Evolutionary conservation across 2,888 invertebrate species (phyloP).

Genomic region (Drosophila monieri): DNA sequence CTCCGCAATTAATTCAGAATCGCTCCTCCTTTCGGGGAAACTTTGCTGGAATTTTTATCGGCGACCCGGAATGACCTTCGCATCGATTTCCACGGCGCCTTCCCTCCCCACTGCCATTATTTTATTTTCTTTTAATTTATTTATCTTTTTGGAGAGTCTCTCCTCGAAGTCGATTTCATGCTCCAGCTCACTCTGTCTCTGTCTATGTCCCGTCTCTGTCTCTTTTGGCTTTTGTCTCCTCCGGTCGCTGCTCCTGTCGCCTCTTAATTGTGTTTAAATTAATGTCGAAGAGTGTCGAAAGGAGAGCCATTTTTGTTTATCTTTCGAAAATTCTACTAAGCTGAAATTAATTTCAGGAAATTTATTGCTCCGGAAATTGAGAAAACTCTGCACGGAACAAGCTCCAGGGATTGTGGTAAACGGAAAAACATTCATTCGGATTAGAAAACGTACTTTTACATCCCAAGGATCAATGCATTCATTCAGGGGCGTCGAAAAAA

Average conservation of each 20-base stretch:
- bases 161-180: slow-evolving; percentile 30
- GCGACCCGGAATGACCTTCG: slow-evolving; percentile 38
- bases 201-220: not conserved
- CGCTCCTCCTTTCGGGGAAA: slow-evolving; percentile 6
- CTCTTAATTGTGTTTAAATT: slow-evolving; percentile 46
- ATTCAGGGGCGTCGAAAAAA: not conserved
- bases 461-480: not conserved
- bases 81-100: slow-evolving; percentile 36
- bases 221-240: not conserved
- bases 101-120: not conserved
- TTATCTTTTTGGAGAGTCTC: slow-evolving; percentile 29
- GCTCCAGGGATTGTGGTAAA: not conserved
- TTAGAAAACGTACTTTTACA: not conserved
- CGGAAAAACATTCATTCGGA: not conserved
- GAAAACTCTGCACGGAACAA: slow-evolving; percentile 1
- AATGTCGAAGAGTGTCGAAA: slow-evolving; percentile 14
- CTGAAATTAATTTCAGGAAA: slow-evolving; percentile 28
- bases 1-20: slow-evolving; percentile 46
- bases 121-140: slow-evolving; percentile 45
- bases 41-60: slow-evolving; percentile 40
- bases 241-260: slow-evolving; percentile 21
- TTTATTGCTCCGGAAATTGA: slow-evolving; percentile 30
- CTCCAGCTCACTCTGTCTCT: slow-evolving; percentile 9
- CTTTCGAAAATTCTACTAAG: slow-evolving; percentile 24
- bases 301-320: slow-evolving; percentile 27